Evolutionary conservation across 2,113 vertebrate species (phyloP), one percentile per base, ranked within the genome.

Genomic region (Gorsachius goisagi): DNA sequence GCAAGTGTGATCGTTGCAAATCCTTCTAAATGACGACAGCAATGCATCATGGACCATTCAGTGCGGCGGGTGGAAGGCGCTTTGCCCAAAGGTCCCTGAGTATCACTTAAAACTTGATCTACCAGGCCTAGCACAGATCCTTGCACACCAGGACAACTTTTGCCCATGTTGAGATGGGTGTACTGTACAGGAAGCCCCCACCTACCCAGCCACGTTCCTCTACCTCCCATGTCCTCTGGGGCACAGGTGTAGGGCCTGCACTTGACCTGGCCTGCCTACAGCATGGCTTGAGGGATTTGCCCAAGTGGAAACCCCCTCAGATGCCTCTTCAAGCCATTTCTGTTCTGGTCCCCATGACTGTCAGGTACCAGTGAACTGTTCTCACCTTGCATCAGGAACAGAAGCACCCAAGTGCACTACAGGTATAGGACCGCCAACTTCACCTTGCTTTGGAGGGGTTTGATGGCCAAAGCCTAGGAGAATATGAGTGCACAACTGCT

Each of bases 31-130:
- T 1, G 1, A 47, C 27, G 68, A 69, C 6, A 20, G 52, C n/a
- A 72, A 72, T 0, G 1, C 72, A 66, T 27, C 50, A 41, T 0
- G 0, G 55, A 39, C 63, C 5, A 6, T 23, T 13, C 1, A 0
- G 14, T 12, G 39, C 0, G 0, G 18, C 2, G 7, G 7, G 56
- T 59, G n/a, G 64, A 76, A 72, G 26, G 22, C 0, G 2, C n/a
- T 17, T 47, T 74, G 56, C 50, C 44, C 52, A 89, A 55, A 89
- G 62, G 35, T 24, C 23, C 13, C 37, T 9, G 21, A 84, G 8
- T 12, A 27, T 47, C 64, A 66, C 39, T 75, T 89, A 59, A 55
- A 80, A 63, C 39, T 59, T 58, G 9, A 16, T 30, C 35, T 78
- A 39, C 23, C 5, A 9, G 37, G 49, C 39, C 33, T 58, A 75